Base-by-base conservation (phyloP, 2,888 invertebrate genomes). In the Plutella xylostella region DNA sequence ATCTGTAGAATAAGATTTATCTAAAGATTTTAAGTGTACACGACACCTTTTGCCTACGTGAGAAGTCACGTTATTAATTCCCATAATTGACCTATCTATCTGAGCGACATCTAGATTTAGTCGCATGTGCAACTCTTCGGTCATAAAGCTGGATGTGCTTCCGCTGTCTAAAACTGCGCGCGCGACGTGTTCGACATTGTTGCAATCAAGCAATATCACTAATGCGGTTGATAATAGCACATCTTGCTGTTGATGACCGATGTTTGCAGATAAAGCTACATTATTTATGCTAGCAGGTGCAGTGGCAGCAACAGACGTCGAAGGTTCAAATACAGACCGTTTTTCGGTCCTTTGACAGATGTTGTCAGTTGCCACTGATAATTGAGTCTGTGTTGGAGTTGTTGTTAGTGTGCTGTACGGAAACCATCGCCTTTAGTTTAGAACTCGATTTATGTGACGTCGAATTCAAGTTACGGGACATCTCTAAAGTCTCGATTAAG, bases 261-360 rank as follows among this genome's bases (percentile, higher is more conserved):
- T n/a, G n/a, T n/a, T n/a, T n/a, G n/a, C n/a, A n/a, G n/a, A n/a
- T n/a, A n/a, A n/a, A n/a, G n/a, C n/a, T n/a, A n/a, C n/a, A n/a
- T n/a, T n/a, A n/a, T n/a, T 14, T 2, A 21, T 4, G 37, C n/a
- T 21, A 4, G 19, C 37, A 11, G 37, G 6, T 12, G 20, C 37
- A 4, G 2, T 3, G 11, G 19, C 20, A 4, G 21, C 6, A 2
- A 9, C 12, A 12, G 37, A 9, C 19, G n/a, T n/a, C n/a, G 45
- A 12, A 39, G 19, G 12, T 42, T 43, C 3, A 40, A 41, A 28
- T 43, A 45, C 17, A 45, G 48, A 39, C 35, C 40, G 9, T 7
- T 25, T 9, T 33, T 33, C 11, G 43, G 40, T 22, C 43, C 43
- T 48, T 14, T 19, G 37, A 45, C 48, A 48, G 3, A 47, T 28